phyloP scores from a whole-genome alignment of 2,797 vertebrate species.

The Neoniphon sammara region DNA sequence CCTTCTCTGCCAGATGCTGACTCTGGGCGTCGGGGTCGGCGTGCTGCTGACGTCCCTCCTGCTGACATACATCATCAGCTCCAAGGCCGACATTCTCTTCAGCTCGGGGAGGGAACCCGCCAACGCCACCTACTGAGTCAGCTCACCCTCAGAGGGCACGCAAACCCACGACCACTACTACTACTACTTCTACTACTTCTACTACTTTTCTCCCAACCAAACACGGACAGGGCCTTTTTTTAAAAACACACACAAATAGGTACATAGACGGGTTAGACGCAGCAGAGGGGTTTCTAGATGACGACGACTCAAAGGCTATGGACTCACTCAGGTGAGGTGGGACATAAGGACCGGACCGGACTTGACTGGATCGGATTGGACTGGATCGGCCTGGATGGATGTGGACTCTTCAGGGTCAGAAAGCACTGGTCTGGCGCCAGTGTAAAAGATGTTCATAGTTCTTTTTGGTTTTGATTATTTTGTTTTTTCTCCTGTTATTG shows the following conservation, averaged over 20 bases:
- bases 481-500: slow-evolving; percentile 51
- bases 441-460: slow-evolving; percentile 79
- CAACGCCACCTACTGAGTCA: slow-evolving; percentile 87
- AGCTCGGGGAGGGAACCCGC: slow-evolving; percentile 83
- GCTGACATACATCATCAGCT: slow-evolving; percentile 89
- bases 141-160: neutral
- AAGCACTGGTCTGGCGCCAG: slow-evolving; percentile 67
- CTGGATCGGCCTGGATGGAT: slow-evolving; percentile 64
- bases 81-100: slow-evolving; percentile 93
- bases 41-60: slow-evolving; percentile 87
- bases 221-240: slow-evolving; percentile 55
- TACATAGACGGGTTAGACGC: slow-evolving; percentile 58
- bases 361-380: slow-evolving; percentile 60
- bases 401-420: slow-evolving; percentile 72
- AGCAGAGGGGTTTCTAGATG: slow-evolving; percentile 14
- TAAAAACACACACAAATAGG: slow-evolving; percentile 54
- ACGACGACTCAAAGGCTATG: slow-evolving; percentile 50
- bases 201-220: slow-evolving; percentile 46
- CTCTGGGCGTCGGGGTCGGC: slow-evolving; percentile 86
- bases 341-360: slow-evolving; percentile 63
- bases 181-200: slow-evolving; percentile 28
- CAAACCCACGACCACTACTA: slow-evolving; percentile 58
- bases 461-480: slow-evolving; percentile 41
- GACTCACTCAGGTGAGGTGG: slow-evolving; percentile 68
- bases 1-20: slow-evolving; percentile 85